Evolutionary conservation across 2,113 vertebrate genomes (phyloP).

Genomic region (Varanus komodoensis): DNA sequence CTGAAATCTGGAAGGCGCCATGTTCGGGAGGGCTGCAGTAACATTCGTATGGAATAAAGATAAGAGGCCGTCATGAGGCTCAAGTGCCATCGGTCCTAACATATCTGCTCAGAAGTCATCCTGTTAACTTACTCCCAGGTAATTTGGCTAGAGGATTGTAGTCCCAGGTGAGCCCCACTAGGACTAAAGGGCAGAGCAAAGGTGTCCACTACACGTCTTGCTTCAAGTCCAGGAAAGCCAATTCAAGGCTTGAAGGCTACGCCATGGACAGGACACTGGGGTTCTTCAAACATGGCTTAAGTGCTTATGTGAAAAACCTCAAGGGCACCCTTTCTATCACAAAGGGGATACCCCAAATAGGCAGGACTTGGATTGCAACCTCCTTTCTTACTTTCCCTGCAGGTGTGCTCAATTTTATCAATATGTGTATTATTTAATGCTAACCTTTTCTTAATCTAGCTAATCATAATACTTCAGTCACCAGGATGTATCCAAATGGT

Average conservation of each 20-base stretch:
- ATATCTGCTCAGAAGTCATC: background rate
- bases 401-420: conserved; percentile 6
- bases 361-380: background rate
- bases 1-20: no score
- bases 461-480: conserved; percentile 34
- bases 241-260: background rate
- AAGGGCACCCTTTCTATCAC: background rate
- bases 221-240: background rate
- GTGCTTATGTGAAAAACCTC: background rate
- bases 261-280: background rate
- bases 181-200: background rate
- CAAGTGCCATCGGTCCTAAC: background rate
- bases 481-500: conserved; percentile 17
- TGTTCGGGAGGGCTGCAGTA: no score
- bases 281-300: background rate
- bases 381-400: background rate
- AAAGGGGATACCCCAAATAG: background rate
- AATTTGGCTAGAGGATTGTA: no score
- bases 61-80: background rate
- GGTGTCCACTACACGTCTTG: background rate
- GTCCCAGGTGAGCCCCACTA: background rate
- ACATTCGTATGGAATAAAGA: background rate
- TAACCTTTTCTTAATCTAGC: conserved; percentile 54
- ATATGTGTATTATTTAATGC: conserved; percentile 46
- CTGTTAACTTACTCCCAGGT: background rate